phyloP scores from a whole-genome alignment of 2,888 invertebrate species.

The Octodonta nipae region DNA sequence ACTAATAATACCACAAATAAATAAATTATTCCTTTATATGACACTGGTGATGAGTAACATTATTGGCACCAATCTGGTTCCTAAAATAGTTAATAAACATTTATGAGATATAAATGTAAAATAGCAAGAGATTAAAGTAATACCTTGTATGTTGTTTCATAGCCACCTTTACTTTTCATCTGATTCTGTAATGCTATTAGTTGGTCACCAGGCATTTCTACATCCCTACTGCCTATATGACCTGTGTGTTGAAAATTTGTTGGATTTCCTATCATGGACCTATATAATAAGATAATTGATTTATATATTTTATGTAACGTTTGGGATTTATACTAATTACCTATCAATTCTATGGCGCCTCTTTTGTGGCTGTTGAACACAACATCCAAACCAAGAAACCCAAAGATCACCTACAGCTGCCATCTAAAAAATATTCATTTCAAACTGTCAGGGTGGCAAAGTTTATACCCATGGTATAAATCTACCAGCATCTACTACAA shows the following conservation, averaged over 20 bases:
- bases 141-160: conserved; percentile 45
- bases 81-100: too few relatives aligned
- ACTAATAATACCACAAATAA: too few relatives aligned
- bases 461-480: too few relatives aligned
- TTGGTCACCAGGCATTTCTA: conserved; percentile 69
- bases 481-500: too few relatives aligned
- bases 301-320: conserved; percentile 4
- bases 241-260: conserved; percentile 93
- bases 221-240: conserved; percentile 80
- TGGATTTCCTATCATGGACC: conserved; percentile 90
- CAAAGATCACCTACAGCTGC: conserved; percentile 61
- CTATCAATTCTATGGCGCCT: conserved; percentile 64
- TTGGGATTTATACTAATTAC: conserved; percentile 16
- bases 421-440: conserved; percentile 30
- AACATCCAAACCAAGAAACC: conserved; percentile 87
- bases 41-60: too few relatives aligned
- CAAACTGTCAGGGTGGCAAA: too few relatives aligned
- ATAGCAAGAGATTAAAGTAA: too few relatives aligned
- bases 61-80: too few relatives aligned
- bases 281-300: too few relatives aligned
- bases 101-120: too few relatives aligned
- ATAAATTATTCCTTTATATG: too few relatives aligned
- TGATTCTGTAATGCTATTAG: conserved; percentile 80
- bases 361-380: conserved; percentile 68
- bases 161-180: conserved; percentile 93